Evolutionary conservation across 2,888 invertebrate species (phyloP).

Genomic region (Conus canariensis): DNA sequence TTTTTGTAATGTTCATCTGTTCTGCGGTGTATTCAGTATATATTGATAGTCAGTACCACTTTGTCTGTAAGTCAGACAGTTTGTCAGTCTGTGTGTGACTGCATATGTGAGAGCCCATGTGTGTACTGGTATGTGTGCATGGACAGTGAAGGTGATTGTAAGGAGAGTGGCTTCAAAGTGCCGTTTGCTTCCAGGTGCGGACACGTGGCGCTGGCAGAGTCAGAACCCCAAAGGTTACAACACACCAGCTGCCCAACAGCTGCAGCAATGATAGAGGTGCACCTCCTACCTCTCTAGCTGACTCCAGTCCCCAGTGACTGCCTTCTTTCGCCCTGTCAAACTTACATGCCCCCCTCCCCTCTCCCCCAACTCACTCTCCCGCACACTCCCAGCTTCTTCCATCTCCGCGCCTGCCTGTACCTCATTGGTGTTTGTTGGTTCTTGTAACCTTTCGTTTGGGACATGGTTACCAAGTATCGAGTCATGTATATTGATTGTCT

Average conservation of each 20-base stretch:
- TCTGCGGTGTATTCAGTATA: too few species aligned
- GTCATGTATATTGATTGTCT: background rate
- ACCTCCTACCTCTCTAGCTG: background rate
- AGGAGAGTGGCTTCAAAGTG: too few species aligned
- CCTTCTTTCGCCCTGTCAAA: background rate
- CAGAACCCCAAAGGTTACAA: slow-evolving; percentile 89
- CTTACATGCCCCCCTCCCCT: background rate
- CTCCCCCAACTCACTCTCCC: background rate
- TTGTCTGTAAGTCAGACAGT: too few species aligned
- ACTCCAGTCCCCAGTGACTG: background rate
- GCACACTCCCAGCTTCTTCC: too few species aligned
- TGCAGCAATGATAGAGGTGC: background rate
- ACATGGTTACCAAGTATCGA: background rate
- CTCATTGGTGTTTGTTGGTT: background rate
- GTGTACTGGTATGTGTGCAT: background rate
- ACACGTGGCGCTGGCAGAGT: slow-evolving; percentile 97
- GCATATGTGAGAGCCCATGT: background rate
- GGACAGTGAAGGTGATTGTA: background rate
- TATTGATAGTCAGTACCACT: too few species aligned
- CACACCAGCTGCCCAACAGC: background rate
- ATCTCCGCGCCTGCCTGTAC: too few species aligned
- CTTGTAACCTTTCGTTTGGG: background rate
- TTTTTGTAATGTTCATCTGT: too few species aligned
- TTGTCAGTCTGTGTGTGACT: background rate
- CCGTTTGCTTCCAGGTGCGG: slow-evolving; percentile 83